A percentile compares a stretch with the other conserved stretches of the same genome.
Conservation (phyloP, 2,113 vertebrate species). For the Nibea albiflora region DNA sequence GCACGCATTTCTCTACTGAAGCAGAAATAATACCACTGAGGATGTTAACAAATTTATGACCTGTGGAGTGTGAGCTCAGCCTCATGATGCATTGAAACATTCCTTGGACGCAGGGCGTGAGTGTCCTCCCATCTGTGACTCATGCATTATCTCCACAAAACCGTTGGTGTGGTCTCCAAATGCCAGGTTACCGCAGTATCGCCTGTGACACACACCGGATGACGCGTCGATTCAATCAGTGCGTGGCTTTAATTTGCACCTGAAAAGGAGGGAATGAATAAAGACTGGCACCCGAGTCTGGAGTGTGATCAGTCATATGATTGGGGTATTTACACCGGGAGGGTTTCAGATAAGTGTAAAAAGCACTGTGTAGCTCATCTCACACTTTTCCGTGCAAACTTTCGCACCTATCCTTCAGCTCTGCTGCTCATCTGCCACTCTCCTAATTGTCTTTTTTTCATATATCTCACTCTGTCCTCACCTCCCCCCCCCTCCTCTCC, state of each 20-base stretch:
- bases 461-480: constrained; percentile 6
- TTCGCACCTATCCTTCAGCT: constrained; percentile 57
- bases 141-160: constrained; percentile 33
- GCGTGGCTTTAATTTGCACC: constrained; percentile 68
- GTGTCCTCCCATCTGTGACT: constrained; percentile 59
- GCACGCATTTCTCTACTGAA: constrained; percentile 25
- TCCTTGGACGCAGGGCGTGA: constrained; percentile 52
- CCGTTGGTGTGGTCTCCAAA: constrained; percentile 12
- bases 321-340: constrained; percentile 22
- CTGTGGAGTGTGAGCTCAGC: constrained; percentile 38
- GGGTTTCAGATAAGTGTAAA: constrained; percentile 49
- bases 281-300: constrained; percentile 10
- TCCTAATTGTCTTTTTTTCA: constrained; percentile 30
- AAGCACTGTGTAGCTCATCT: constrained; percentile 39
- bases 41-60: constrained; percentile 28
- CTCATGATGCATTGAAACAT: constrained; percentile 55
- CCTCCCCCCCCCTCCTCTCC: neutral
- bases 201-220: neutral
- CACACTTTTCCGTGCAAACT: constrained; percentile 28
- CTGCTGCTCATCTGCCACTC: constrained; percentile 33
- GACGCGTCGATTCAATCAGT: constrained; percentile 55
- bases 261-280: constrained; percentile 37
- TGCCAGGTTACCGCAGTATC: neutral
- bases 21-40: constrained; percentile 31
- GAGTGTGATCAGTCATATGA: constrained; percentile 49